Conservation (phyloP, 2,888 invertebrate species). For the Oligia latruncula region DNA sequence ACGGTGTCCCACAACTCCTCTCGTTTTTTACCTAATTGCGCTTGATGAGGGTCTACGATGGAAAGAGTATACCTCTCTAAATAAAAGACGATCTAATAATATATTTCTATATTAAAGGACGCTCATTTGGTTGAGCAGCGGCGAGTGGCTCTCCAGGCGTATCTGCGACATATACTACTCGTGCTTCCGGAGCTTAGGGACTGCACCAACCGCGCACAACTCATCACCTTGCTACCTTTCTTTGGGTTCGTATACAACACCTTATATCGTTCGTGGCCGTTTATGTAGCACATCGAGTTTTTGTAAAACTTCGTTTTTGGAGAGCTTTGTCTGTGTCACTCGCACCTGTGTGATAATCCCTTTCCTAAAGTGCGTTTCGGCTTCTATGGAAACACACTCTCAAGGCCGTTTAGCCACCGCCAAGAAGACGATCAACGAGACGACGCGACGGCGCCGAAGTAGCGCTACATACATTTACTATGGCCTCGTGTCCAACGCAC, state of each 20-base stretch:
- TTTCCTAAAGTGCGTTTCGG: neutral
- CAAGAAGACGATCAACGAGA: neutral
- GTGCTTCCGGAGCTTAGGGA: constrained; percentile 94
- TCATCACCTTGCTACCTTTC: constrained; percentile 96
- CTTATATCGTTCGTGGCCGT: neutral
- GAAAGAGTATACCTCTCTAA: neutral
- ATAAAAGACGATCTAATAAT: too few species aligned
- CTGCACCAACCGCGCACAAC: constrained; percentile 93
- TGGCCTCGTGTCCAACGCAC: neutral
- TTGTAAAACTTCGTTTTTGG: neutral
- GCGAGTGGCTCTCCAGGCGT: constrained; percentile 95
- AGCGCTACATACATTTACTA: neutral
- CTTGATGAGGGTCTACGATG: neutral
- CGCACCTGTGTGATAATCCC: neutral
- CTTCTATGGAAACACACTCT: neutral
- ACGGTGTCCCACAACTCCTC: neutral
- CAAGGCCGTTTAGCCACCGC: neutral
- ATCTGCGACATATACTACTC: constrained; percentile 95
- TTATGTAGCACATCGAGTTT: neutral
- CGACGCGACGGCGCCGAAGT: neutral
- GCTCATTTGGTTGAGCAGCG: constrained; percentile 96
- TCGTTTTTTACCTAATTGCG: neutral
- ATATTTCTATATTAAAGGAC: constrained; percentile 87
- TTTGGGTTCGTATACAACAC: constrained; percentile 91
- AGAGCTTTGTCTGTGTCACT: neutral